phyloP scores from a whole-genome alignment of 2,113 vertebrate species.

The Anarrhichthys ocellatus region DNA sequence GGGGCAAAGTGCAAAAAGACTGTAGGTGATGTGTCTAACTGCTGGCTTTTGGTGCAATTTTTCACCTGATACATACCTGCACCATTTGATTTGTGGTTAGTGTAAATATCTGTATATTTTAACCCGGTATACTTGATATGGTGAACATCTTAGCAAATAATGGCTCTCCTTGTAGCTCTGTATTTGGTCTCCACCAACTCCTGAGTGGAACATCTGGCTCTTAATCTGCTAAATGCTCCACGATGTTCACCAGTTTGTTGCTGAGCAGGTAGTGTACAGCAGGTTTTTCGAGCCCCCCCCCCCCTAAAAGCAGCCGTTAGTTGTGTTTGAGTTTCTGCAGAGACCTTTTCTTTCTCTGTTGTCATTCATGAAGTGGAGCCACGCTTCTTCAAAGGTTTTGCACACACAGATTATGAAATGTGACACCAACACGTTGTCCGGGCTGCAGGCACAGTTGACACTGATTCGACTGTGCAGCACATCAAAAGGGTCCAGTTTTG shows the following conservation, averaged over 20 bases:
- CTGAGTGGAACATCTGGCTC: neutral
- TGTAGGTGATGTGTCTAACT: neutral
- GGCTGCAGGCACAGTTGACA: constrained; percentile 40
- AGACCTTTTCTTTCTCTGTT: neutral
- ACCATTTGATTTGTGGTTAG: neutral
- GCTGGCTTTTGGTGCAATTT: neutral
- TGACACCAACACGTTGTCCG: constrained; percentile 52
- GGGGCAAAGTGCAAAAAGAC: neutral
- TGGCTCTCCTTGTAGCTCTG: neutral
- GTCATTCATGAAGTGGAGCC: constrained; percentile 36
- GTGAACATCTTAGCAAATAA: neutral
- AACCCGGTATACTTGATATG: neutral
- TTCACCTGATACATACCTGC: neutral
- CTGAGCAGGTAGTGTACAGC: neutral
- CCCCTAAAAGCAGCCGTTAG: neutral
- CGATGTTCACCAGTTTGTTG: neutral
- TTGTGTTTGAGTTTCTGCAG: constrained; percentile 7
- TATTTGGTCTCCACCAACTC: neutral
- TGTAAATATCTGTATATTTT: neutral
- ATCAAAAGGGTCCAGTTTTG: constrained; percentile 43
- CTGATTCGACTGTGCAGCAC: constrained; percentile 50
- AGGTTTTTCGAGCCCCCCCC: neutral
- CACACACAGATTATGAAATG: constrained; percentile 60
- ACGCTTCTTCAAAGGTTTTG: constrained; percentile 46
- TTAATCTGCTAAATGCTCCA: neutral